These are phyloP conservation scores for Drosophila engyochracea DNA, from an alignment of 2,888 invertebrate species.

Conservation along the genomic window DNA sequence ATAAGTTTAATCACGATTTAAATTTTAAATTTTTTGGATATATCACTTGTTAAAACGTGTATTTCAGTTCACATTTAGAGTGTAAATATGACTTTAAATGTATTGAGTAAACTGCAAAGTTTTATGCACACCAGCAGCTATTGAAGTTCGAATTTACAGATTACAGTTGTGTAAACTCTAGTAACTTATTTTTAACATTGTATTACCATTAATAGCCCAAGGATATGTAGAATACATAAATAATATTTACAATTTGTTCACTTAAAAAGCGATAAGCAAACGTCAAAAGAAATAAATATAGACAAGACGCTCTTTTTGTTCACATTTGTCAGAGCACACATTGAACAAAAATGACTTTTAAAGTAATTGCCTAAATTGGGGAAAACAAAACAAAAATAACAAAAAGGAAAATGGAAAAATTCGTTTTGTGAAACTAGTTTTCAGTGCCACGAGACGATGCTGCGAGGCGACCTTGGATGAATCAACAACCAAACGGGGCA, in stretches of 20 bases:
- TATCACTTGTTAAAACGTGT: background rate
- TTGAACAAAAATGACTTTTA: constrained; percentile 22
- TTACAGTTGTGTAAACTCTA: background rate
- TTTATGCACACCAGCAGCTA: background rate
- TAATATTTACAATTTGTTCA: constrained; percentile 1
- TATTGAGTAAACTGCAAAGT: background rate
- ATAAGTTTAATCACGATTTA: background rate
- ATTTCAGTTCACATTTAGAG: background rate
- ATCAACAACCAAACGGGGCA: constrained; percentile 27
- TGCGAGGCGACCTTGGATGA: constrained; percentile 40
- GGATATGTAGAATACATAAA: background rate
- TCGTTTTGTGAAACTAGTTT: constrained; percentile 24
- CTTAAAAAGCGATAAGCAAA: constrained; percentile 19
- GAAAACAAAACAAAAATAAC: background rate
- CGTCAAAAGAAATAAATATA: constrained; percentile 1
- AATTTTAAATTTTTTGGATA: accelerated
- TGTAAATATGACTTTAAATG: background rate
- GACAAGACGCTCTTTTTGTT: constrained; percentile 4
- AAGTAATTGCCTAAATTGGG: constrained; percentile 39
- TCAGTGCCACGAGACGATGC: constrained; percentile 31
- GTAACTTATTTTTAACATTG: background rate
- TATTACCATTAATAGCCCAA: background rate
- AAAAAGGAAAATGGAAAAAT: constrained; percentile 9
- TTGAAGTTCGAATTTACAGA: background rate
- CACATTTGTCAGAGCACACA: constrained; percentile 16